Evolutionary conservation across 2,113 vertebrate genomes (phyloP).

Genomic region (Ramphastos sulfuratus): DNA sequence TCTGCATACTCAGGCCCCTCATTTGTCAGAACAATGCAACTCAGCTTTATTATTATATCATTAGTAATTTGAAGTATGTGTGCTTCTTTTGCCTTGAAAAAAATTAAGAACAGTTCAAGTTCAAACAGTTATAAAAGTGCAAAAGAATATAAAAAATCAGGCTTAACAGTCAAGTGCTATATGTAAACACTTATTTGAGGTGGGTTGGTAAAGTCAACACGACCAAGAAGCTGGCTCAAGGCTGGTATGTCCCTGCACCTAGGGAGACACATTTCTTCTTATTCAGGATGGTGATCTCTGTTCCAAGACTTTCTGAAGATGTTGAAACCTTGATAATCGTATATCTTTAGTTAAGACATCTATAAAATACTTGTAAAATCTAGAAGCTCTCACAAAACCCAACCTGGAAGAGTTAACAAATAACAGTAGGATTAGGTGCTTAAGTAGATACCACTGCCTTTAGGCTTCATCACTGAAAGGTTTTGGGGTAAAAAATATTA

Average conservation of each 20-base stretch:
- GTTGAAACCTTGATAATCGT: neutral
- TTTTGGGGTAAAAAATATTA: neutral
- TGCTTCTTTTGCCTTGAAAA: slow-evolving; percentile 15
- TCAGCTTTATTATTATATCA: slow-evolving; percentile 5
- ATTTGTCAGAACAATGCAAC: neutral
- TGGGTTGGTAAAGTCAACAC: neutral
- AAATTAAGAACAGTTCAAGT: neutral
- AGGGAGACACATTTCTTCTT: neutral
- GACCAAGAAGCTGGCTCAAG: neutral
- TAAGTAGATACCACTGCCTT: neutral
- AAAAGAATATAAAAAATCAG: neutral
- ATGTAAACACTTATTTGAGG: neutral
- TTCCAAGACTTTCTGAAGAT: neutral
- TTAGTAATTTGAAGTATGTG: slow-evolving; percentile 1
- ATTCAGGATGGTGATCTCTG: neutral
- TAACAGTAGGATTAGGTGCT: neutral
- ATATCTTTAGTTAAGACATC: neutral
- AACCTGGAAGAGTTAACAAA: neutral
- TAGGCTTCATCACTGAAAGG: neutral
- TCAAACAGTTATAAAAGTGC: neutral
- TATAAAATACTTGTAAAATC: neutral
- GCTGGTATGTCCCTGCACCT: neutral
- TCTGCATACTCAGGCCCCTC: neutral
- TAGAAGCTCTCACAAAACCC: neutral
- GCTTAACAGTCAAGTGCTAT: neutral